A percentile compares a stretch with the other conserved stretches of the same genome.
These are phyloP conservation scores for Euura lappo DNA, from an alignment of 1,140 invertebrate species.

Conservation along the genomic window DNA sequence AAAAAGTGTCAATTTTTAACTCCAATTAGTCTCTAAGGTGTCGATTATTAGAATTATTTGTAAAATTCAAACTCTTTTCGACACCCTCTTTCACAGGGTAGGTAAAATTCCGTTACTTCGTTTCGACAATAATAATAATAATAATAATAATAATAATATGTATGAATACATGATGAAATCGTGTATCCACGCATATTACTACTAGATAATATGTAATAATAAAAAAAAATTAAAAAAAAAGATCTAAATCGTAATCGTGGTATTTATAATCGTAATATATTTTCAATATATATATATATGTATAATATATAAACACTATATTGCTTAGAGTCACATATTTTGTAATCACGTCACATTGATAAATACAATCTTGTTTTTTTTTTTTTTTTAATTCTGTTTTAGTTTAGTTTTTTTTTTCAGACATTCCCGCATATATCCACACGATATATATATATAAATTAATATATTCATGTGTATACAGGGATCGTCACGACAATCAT, in stretches of 20 bases:
- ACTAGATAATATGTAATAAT: too few relatives aligned
- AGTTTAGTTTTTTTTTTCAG: background rate
- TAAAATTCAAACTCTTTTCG: too few relatives aligned
- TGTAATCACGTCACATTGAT: constrained; percentile 35
- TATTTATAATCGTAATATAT: background rate
- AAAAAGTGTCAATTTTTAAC: background rate
- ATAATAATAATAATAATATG: background rate
- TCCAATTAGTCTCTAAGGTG: background rate
- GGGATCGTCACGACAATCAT: constrained; percentile 30
- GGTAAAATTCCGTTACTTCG: too few relatives aligned
- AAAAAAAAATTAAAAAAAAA: too few relatives aligned
- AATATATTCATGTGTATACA: constrained; percentile 5
- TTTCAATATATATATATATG: constrained; percentile 13
- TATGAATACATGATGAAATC: background rate
- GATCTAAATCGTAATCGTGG: background rate
- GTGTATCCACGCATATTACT: too few relatives aligned
- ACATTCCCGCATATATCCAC: too few relatives aligned
- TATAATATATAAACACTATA: constrained; percentile 22
- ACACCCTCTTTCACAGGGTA: too few relatives aligned
- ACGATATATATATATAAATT: too few relatives aligned
- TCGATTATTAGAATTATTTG: background rate
- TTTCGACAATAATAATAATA: background rate
- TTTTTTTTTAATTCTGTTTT: background rate
- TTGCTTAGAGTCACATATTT: constrained; percentile 13
- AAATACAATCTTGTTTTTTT: constrained; percentile 27